A percentile compares a stretch with the other conserved stretches of the same genome.
These are phyloP conservation scores for Microplitis manilae DNA, from an alignment of 2,888 invertebrate genomes.

Conservation along the genomic window DNA sequence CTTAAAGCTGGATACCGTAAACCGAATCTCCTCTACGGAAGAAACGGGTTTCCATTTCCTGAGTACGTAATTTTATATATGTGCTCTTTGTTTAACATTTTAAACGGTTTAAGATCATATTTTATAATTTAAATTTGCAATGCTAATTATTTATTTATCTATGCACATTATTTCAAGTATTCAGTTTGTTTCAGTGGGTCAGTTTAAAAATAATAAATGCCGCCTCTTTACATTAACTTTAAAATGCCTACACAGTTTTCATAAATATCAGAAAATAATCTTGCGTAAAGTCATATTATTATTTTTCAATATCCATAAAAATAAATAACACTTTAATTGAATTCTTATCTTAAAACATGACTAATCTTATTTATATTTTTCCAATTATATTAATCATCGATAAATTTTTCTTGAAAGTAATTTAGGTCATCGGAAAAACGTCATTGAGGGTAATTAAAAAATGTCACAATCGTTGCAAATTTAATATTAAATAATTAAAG, in stretches of 20 bases:
- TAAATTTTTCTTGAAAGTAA: background rate
- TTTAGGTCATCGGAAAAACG: background rate
- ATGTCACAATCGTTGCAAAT: background rate
- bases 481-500: background rate
- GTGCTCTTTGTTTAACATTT: background rate
- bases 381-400: background rate
- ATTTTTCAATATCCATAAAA: too few species aligned
- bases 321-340: background rate
- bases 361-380: background rate
- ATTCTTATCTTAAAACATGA: background rate
- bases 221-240: background rate
- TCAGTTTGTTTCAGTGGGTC: background rate
- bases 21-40: slow-evolving; percentile 55
- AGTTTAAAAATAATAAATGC: background rate
- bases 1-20: slow-evolving; percentile 57
- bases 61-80: slow-evolving; percentile 18
- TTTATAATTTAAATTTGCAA: background rate
- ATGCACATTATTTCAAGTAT: background rate
- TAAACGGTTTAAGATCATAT: background rate
- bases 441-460: background rate
- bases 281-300: too few species aligned
- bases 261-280: too few species aligned
- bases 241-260: background rate
- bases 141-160: background rate
- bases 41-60: slow-evolving; percentile 32